phyloP scores from a whole-genome alignment of 2,113 vertebrate genomes.

The Falcunculus frontatus region DNA sequence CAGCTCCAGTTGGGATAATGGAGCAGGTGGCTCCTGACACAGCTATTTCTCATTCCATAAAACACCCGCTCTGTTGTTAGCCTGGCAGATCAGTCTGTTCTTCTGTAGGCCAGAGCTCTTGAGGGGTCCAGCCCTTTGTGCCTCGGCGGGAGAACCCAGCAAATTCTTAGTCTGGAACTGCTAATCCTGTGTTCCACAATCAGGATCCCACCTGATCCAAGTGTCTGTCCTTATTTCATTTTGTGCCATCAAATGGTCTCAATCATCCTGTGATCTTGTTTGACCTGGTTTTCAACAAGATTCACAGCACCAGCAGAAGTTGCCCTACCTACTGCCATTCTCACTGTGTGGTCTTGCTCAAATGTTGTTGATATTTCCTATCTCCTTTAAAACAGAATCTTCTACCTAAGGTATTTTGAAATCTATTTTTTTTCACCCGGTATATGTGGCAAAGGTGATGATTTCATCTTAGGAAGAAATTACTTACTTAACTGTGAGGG shows the following conservation, averaged over 20 bases:
- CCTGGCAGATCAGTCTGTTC: background rate
- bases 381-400: background rate
- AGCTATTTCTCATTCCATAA: background rate
- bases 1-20: fast-evolving
- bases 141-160: background rate
- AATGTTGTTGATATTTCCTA: background rate
- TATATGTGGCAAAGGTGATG: background rate
- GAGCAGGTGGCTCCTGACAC: background rate
- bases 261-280: background rate
- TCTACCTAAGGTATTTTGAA: background rate
- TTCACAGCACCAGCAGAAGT: background rate
- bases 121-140: background rate
- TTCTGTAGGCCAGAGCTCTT: background rate
- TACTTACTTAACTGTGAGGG: background rate
- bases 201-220: background rate
- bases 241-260: background rate
- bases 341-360: background rate
- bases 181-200: fast-evolving
- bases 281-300: background rate
- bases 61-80: background rate
- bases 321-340: background rate
- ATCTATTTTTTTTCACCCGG: background rate
- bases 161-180: background rate
- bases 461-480: background rate
- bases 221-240: background rate